These are phyloP conservation scores for Apus apus DNA, from an alignment of 2,113 vertebrate genomes.

Conservation along the genomic window DNA sequence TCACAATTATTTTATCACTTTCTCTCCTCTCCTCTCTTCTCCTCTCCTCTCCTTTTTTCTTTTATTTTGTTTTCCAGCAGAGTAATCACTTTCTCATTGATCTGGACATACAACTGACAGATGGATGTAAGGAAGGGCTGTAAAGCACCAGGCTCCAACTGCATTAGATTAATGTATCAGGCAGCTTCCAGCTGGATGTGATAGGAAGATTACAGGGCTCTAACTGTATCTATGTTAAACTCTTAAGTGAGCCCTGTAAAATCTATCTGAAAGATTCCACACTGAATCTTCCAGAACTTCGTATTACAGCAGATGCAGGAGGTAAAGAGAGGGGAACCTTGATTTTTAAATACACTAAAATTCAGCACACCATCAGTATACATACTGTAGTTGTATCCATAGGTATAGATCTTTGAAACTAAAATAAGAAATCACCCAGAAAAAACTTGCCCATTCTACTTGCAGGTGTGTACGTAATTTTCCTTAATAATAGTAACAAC, in stretches of 20 bases:
- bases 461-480: not conserved
- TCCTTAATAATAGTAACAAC: not conserved
- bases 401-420: not conserved
- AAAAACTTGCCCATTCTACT: not conserved
- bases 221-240: not conserved
- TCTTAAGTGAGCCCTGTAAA: not conserved
- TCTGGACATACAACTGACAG: slow-evolving; percentile 23
- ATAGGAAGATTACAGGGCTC: slow-evolving; percentile 56
- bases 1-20: slow-evolving; percentile 41
- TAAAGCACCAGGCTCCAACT: slow-evolving; percentile 16
- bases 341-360: not conserved
- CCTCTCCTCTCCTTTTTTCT: too few species aligned
- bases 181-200: slow-evolving; percentile 60
- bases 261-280: not conserved
- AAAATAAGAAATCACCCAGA: not conserved
- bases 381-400: not conserved
- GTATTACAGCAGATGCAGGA: not conserved
- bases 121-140: not conserved
- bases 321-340: not conserved
- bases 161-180: slow-evolving; percentile 38
- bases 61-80: not conserved
- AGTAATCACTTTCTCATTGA: slow-evolving; percentile 37
- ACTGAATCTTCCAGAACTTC: not conserved
- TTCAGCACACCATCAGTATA: not conserved
- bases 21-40: too few species aligned